Percentiles rank a stretch among this genome's conserved stretches.
Conservation (phyloP, 2,888 invertebrate genomes). For the Nomada ruficornis region DNA sequence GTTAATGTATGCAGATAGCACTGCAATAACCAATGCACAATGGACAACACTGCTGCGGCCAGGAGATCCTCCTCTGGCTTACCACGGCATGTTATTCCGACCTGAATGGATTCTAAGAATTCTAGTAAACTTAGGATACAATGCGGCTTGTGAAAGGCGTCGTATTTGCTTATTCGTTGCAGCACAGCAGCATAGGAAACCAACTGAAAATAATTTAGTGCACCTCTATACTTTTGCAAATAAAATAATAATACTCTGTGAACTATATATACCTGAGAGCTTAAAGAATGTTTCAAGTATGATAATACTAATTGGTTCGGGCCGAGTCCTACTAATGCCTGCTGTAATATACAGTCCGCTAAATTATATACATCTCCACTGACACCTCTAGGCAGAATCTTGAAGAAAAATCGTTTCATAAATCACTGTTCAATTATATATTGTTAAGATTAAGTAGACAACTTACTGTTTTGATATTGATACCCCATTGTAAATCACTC, state of each 20-base stretch:
- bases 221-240: not conserved
- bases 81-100: constrained; percentile 89
- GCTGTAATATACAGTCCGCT: constrained; percentile 96
- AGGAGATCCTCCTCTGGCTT: constrained; percentile 95
- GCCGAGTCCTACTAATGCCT: constrained; percentile 96
- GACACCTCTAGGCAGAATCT: constrained; percentile 93
- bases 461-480: constrained; percentile 95
- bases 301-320: constrained; percentile 96
- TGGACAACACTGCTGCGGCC: constrained; percentile 92
- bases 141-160: constrained; percentile 93
- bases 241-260: not conserved
- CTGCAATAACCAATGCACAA: constrained; percentile 92
- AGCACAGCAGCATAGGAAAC: constrained; percentile 96
- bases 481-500: constrained; percentile 98
- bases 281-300: constrained; percentile 95
- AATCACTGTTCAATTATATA: not conserved
- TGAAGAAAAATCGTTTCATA: constrained; percentile 9
- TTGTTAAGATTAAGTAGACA: not conserved
- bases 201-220: constrained; percentile 84
- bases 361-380: constrained; percentile 97
- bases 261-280: constrained; percentile 88
- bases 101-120: constrained; percentile 90
- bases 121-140: constrained; percentile 94
- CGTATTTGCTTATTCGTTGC: constrained; percentile 94
- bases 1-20: constrained; percentile 87